Conservation (phyloP, 1,140 invertebrate species). For the Caenorhabditis remanei region DNA sequence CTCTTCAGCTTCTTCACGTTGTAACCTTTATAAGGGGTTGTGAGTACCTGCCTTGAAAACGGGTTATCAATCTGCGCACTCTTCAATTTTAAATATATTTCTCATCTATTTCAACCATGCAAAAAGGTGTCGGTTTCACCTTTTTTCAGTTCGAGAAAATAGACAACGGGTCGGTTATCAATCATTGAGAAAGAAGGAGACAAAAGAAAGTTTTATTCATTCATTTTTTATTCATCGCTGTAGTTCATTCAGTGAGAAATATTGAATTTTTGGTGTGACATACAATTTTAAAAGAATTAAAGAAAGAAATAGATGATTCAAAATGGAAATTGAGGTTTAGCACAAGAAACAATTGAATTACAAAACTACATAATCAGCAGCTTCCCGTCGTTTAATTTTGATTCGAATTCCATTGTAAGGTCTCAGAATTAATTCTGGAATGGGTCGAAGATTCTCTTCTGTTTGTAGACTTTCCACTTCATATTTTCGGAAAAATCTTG, state of each 20-base stretch:
- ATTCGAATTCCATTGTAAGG: constrained; percentile 60
- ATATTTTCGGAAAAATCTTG: constrained; percentile 87
- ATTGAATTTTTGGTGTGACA: too few relatives aligned
- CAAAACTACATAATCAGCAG: constrained; percentile 25
- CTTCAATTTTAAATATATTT: neutral
- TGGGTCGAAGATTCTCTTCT: constrained; percentile 41
- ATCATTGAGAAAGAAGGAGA: constrained; percentile 11
- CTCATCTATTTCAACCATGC: neutral
- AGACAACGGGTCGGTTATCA: neutral
- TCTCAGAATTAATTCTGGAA: constrained; percentile 66
- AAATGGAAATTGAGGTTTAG: neutral
- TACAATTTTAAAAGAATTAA: too few relatives aligned
- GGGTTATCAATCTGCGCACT: constrained; percentile 35
- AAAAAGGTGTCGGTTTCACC: constrained; percentile 31
- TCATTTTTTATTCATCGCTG: neutral
- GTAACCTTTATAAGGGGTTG: constrained; percentile 54
- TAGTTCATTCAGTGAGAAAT: neutral
- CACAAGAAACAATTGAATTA: neutral
- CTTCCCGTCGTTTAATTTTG: constrained; percentile 50
- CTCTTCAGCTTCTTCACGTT: neutral
- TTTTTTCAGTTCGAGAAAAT: constrained; percentile 7
- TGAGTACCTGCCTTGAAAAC: constrained; percentile 34
- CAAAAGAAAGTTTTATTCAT: neutral
- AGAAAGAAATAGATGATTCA: neutral
- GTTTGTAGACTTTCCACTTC: constrained; percentile 63